Conservation (phyloP, 92 coral and sea anemone species). For the Zoanthus sansibaricus region DNA sequence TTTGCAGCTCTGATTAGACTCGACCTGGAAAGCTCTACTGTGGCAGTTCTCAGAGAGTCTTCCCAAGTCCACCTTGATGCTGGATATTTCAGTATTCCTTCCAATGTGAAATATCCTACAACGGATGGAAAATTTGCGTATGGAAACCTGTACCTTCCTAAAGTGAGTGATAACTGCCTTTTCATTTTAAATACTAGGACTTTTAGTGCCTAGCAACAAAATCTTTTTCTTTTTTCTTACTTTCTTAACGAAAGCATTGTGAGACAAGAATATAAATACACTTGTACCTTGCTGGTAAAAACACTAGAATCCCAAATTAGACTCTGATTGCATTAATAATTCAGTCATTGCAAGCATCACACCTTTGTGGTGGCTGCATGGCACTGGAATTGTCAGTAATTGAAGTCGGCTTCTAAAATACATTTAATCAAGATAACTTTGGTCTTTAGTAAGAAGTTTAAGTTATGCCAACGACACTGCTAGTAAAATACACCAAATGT, state of each 20-base stretch:
- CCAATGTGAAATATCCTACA: constrained; percentile 76
- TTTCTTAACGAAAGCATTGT: too few relatives aligned
- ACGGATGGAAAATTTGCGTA: constrained; percentile 71
- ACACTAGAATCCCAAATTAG: too few relatives aligned
- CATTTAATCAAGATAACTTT: neutral
- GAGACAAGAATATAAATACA: too few relatives aligned
- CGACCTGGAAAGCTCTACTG: constrained; percentile 58
- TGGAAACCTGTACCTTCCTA: constrained; percentile 89
- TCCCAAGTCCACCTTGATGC: constrained; percentile 56
- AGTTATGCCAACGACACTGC: neutral
- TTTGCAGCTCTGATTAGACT: constrained; percentile 73
- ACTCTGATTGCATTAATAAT: too few relatives aligned
- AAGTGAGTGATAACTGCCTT: constrained; percentile 54
- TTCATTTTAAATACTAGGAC: neutral
- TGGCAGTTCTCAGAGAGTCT: constrained; percentile 73
- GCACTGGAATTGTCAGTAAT: too few relatives aligned
- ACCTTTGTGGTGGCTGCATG: too few relatives aligned
- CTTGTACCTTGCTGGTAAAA: too few relatives aligned
- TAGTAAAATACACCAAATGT: neutral
- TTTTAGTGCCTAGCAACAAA: too few relatives aligned
- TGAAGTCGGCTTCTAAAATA: too few relatives aligned
- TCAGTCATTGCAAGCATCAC: too few relatives aligned
- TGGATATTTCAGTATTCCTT: constrained; percentile 83
- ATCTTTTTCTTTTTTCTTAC: too few relatives aligned
- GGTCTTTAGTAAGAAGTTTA: neutral